Evolutionary conservation across 2,113 vertebrate species (phyloP).

Genomic region (Heterochromis multidens): DNA sequence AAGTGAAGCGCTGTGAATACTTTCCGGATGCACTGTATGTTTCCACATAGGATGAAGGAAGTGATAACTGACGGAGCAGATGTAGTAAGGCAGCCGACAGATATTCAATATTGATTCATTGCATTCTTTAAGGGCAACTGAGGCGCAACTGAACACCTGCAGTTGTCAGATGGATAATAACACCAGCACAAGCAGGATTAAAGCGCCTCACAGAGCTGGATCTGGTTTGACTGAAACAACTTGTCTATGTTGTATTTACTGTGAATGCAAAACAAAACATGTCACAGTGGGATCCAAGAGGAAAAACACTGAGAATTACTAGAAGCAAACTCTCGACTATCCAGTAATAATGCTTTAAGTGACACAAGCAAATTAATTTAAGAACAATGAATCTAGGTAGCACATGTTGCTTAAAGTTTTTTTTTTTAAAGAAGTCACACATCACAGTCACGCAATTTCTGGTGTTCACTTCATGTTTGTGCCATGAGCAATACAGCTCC

Average conservation of each 20-base stretch:
- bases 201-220: slow-evolving; percentile 28
- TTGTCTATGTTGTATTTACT: not conserved
- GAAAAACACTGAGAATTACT: not conserved
- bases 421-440: not conserved
- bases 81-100: slow-evolving; percentile 41
- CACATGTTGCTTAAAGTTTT: not conserved
- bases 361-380: not conserved
- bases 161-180: slow-evolving; percentile 46
- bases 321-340: not conserved
- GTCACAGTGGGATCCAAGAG: not conserved
- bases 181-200: slow-evolving; percentile 37
- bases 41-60: slow-evolving; percentile 51
- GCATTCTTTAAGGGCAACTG: slow-evolving; percentile 33
- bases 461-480: not conserved
- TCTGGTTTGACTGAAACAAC: slow-evolving; percentile 11
- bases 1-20: too few relatives aligned
- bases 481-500: not conserved
- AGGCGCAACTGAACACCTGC: slow-evolving; percentile 28
- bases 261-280: not conserved
- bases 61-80: slow-evolving; percentile 67
- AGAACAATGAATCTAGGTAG: not conserved
- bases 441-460: not conserved
- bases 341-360: not conserved
- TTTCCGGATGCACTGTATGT: too few relatives aligned
- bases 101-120: slow-evolving; percentile 64